A percentile compares a stretch with the other conserved stretches of the same genome.
phyloP scores from a whole-genome alignment of 2,113 vertebrate genomes.

The Ptilorrhoa leucosticta region DNA sequence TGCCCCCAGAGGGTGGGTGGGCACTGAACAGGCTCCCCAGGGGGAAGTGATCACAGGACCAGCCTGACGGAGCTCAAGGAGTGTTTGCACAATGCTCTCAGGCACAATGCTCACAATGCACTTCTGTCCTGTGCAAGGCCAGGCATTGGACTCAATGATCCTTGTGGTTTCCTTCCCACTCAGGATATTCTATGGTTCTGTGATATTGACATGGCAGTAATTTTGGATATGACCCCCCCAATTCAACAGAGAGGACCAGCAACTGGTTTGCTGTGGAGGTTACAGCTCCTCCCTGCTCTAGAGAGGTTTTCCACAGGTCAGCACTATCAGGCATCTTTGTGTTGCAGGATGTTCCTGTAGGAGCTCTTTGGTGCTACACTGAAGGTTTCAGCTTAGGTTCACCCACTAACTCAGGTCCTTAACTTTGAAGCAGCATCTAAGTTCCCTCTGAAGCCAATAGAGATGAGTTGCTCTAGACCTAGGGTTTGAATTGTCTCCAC shows the following conservation, averaged over 20 bases:
- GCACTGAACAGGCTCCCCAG: neutral
- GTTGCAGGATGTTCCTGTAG: neutral
- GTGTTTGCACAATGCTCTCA: neutral
- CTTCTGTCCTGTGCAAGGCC: neutral
- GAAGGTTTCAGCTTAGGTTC: neutral
- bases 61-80: neutral
- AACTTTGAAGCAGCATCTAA: neutral
- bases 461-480: neutral
- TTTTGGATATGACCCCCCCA: neutral
- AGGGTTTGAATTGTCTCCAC: neutral
- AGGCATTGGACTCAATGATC: neutral
- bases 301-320: neutral
- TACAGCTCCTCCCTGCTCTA: neutral
- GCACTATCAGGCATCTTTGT: neutral
- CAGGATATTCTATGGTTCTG: neutral
- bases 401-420: neutral
- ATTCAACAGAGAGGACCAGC: neutral
- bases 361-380: neutral
- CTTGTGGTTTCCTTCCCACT: neutral
- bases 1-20: neutral
- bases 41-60: neutral
- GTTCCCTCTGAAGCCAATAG: neutral
- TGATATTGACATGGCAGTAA: neutral
- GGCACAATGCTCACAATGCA: no score
- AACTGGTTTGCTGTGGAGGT: neutral